These are phyloP conservation scores for Ciconia boyciana DNA, from an alignment of 2,113 vertebrate genomes.

Conservation along the genomic window DNA sequence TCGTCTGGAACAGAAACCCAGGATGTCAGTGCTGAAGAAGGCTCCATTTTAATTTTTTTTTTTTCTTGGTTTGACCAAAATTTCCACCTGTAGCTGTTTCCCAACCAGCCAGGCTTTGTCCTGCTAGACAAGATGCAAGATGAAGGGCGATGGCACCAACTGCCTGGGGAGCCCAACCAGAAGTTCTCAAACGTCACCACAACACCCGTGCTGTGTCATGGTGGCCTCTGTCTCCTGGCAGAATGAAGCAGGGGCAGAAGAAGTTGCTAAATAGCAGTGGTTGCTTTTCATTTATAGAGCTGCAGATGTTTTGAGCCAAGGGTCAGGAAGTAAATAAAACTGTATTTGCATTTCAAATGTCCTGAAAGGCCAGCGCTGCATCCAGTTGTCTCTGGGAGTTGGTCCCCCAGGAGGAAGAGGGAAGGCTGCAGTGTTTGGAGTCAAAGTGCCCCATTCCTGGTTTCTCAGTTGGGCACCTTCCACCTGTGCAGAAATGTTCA, in stretches of 20 bases:
- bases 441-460: background rate
- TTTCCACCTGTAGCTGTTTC: background rate
- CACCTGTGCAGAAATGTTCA: background rate
- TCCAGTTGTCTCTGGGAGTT: background rate
- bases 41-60: background rate
- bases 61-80: background rate
- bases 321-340: background rate
- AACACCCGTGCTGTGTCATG: background rate
- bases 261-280: background rate
- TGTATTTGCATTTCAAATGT: background rate
- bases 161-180: background rate
- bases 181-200: background rate
- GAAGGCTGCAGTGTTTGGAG: background rate
- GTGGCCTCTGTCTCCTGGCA: background rate
- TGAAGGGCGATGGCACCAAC: background rate
- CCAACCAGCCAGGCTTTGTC: background rate
- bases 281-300: background rate
- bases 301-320: background rate
- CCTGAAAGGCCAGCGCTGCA: background rate
- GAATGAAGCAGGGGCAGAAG: background rate
- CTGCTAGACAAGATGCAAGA: background rate
- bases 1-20: background rate
- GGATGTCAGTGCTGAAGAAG: background rate
- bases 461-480: background rate
- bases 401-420: background rate